Percentiles rank a stretch among this genome's conserved stretches.
phyloP scores from a whole-genome alignment of 1,140 invertebrate genomes.

The Acromyrmex charruanus region DNA sequence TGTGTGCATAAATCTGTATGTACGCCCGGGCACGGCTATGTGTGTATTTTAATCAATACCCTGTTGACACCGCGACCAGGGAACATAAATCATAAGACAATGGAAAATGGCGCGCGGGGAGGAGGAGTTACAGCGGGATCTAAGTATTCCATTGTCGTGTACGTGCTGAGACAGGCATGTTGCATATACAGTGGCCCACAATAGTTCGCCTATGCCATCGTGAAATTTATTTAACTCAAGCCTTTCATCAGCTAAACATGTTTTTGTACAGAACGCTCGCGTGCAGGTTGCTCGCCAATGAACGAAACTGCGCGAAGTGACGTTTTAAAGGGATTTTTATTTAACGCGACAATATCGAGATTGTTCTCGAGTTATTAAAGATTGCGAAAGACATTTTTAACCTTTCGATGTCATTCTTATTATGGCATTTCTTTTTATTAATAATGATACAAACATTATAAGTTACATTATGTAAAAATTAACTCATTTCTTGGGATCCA shows the following conservation, averaged over 20 bases:
- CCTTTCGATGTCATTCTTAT: too few species aligned
- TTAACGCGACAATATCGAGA: not conserved
- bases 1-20: slow-evolving; percentile 68
- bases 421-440: too few species aligned
- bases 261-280: slow-evolving; percentile 8
- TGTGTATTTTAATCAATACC: slow-evolving; percentile 80
- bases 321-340: not conserved
- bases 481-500: too few species aligned
- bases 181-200: slow-evolving; percentile 33
- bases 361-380: not conserved
- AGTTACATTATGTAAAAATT: too few species aligned
- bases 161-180: slow-evolving; percentile 54
- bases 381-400: not conserved
- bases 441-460: too few species aligned
- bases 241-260: slow-evolving; percentile 43
- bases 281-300: not conserved
- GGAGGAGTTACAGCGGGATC: slow-evolving; percentile 72
- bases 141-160: slow-evolving; percentile 80
- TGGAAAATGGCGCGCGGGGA: slow-evolving; percentile 70
- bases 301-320: not conserved
- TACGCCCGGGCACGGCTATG: slow-evolving; percentile 25
- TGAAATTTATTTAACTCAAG: slow-evolving; percentile 55
- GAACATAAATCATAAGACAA: slow-evolving; percentile 82
- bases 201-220: slow-evolving; percentile 38
- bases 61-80: slow-evolving; percentile 75